Evolutionary conservation across 2,113 vertebrate species (phyloP).

Genomic region (Ophiodon elongatus): DNA sequence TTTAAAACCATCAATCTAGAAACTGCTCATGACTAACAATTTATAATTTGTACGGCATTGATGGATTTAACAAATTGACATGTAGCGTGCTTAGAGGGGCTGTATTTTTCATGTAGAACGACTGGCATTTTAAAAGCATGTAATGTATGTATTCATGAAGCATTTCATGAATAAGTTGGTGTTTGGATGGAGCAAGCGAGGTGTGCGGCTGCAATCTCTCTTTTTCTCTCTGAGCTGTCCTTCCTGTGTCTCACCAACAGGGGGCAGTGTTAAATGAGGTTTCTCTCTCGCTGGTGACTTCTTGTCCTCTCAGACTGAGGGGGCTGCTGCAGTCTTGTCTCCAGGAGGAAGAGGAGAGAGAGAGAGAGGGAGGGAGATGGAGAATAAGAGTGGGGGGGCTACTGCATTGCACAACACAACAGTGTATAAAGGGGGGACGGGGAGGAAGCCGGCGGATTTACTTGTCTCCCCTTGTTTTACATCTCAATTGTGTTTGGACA

Average conservation of each 20-base stretch:
- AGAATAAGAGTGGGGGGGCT: conserved; percentile 49
- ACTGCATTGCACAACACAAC: conserved; percentile 83
- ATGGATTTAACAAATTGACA: conserved; percentile 49
- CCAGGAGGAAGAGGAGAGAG: conserved; percentile 49
- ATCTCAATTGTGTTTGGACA: conserved; percentile 84
- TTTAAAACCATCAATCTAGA: conserved; percentile 48
- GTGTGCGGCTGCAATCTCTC: background rate
- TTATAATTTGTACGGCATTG: conserved; percentile 46
- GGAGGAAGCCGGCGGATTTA: conserved; percentile 71
- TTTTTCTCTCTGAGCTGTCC: background rate
- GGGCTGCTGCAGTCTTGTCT: conserved; percentile 79
- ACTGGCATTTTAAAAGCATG: conserved; percentile 62
- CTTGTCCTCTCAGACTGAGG: conserved; percentile 78
- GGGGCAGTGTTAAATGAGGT: conserved; percentile 84
- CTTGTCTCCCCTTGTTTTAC: conserved; percentile 74
- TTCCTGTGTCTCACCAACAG: conserved; percentile 62
- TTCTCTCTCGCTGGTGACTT: conserved; percentile 64
- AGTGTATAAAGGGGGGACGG: conserved; percentile 57
- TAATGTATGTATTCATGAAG: conserved; percentile 61
- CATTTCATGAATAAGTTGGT: conserved; percentile 69
- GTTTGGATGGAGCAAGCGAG: conserved; percentile 29
- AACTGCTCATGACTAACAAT: conserved; percentile 38
- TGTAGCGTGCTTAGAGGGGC: conserved; percentile 35
- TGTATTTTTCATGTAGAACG: conserved; percentile 52
- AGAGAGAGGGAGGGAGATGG: conserved; percentile 26